Percentiles rank a stretch among this genome's conserved stretches.
phyloP scores from a whole-genome alignment of 2,797 vertebrate species.

The Anas bahamensis region DNA sequence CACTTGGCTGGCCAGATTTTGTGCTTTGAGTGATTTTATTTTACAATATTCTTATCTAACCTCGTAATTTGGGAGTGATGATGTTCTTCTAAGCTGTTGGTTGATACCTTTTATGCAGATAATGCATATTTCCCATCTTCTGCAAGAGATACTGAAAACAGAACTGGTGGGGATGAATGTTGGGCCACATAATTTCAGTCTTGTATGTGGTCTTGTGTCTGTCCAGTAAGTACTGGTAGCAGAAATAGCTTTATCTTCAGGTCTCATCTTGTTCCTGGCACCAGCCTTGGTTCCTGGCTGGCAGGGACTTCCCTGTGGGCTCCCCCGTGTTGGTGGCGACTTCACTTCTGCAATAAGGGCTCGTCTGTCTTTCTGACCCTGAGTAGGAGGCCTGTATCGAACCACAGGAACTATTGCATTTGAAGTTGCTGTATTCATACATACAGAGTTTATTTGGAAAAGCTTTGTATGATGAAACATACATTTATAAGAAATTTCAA shows the following conservation, averaged over 20 bases:
- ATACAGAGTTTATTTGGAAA: not conserved
- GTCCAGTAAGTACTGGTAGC: not conserved
- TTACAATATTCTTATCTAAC: not conserved
- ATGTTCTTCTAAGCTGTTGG: not conserved
- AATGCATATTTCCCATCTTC: not conserved
- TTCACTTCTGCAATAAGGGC: not conserved
- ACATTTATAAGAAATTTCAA: not conserved
- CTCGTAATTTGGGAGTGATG: not conserved
- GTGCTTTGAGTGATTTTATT: not conserved
- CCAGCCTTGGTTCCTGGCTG: not conserved
- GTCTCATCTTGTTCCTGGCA: not conserved
- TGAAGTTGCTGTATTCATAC: not conserved
- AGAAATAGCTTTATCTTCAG: not conserved
- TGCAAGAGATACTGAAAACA: not conserved
- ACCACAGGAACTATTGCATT: not conserved
- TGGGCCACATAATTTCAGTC: not conserved
- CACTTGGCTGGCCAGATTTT: not conserved
- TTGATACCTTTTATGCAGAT: not conserved
- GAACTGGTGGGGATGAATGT: fast-evolving
- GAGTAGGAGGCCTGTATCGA: not conserved
- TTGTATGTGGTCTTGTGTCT: not conserved
- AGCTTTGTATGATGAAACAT: not conserved
- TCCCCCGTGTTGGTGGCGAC: fast-evolving
- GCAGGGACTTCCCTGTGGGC: not conserved
- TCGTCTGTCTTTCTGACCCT: not conserved